These are phyloP conservation scores for Rhynchophorus ferrugineus DNA, from an alignment of 1,140 invertebrate species.

Conservation along the genomic window DNA sequence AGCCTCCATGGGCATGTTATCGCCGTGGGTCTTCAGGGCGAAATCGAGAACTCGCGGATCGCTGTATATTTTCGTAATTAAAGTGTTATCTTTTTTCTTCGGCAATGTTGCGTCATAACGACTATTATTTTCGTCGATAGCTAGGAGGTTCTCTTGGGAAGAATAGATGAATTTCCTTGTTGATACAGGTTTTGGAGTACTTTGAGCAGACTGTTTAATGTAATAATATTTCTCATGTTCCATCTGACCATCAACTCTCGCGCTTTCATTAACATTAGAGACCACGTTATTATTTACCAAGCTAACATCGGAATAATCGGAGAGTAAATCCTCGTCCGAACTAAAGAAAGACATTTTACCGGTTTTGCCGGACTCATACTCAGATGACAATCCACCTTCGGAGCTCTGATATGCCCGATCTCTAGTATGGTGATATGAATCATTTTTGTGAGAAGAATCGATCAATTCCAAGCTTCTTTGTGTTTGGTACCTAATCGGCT, in stretches of 20 bases:
- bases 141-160: conserved; percentile 19
- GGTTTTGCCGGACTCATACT: conserved; percentile 17
- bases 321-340: conserved; percentile 24
- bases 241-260: background rate
- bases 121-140: conserved; percentile 19
- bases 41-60: conserved; percentile 26
- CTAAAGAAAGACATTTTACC: conserved; percentile 21
- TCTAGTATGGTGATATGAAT: background rate
- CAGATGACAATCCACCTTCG: conserved; percentile 19
- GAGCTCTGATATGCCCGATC: conserved; percentile 8
- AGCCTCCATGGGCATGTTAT: background rate
- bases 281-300: background rate
- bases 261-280: conserved; percentile 4
- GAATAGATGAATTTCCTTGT: conserved; percentile 17
- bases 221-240: background rate
- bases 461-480: background rate
- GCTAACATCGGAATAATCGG: conserved; percentile 10
- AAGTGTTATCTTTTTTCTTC: conserved; percentile 27
- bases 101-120: background rate
- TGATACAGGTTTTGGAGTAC: background rate
- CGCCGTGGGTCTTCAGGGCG: conserved; percentile 20
- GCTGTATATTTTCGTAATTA: conserved; percentile 31
- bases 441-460: background rate
- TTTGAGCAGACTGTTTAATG: background rate
- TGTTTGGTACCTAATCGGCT: conserved; percentile 1